Evolutionary conservation across 2,113 vertebrate species (phyloP).

Genomic region (Platichthys stellatus): DNA sequence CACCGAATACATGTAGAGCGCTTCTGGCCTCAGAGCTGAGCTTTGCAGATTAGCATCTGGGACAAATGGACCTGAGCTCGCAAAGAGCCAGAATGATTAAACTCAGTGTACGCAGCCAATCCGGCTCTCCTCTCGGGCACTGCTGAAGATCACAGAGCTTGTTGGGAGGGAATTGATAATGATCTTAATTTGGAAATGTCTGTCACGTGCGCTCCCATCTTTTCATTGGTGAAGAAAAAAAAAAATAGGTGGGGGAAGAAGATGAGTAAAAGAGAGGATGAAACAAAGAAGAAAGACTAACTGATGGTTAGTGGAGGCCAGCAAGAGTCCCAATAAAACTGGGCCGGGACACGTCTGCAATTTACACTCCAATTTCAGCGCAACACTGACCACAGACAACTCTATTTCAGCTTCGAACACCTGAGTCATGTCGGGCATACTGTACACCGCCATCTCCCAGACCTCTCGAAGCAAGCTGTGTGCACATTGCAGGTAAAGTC

Average conservation of each 20-base stretch:
- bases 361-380: conserved; percentile 41
- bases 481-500: background rate
- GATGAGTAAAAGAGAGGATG: conserved; percentile 33
- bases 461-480: background rate
- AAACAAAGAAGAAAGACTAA: conserved; percentile 31
- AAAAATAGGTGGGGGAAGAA: conserved; percentile 18
- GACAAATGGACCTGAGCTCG: conserved; percentile 72
- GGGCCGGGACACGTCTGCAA: conserved; percentile 25
- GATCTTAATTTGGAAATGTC: conserved; percentile 75
- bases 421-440: conserved; percentile 46
- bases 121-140: conserved; percentile 57
- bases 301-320: conserved; percentile 27
- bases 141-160: conserved; percentile 67
- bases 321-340: conserved; percentile 29
- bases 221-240: conserved; percentile 55
- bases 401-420: conserved; percentile 54
- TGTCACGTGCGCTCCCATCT: conserved; percentile 62
- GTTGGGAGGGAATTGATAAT: conserved; percentile 76
- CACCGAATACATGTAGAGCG: conserved; percentile 67
- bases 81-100: conserved; percentile 75
- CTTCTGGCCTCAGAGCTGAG: conserved; percentile 69
- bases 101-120: conserved; percentile 63
- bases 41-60: conserved; percentile 72
- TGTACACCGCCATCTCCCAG: conserved; percentile 49
- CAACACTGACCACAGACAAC: conserved; percentile 30